Evolutionary conservation across 2,888 invertebrate species (phyloP).

Genomic region (Parochlus steinenii): DNA sequence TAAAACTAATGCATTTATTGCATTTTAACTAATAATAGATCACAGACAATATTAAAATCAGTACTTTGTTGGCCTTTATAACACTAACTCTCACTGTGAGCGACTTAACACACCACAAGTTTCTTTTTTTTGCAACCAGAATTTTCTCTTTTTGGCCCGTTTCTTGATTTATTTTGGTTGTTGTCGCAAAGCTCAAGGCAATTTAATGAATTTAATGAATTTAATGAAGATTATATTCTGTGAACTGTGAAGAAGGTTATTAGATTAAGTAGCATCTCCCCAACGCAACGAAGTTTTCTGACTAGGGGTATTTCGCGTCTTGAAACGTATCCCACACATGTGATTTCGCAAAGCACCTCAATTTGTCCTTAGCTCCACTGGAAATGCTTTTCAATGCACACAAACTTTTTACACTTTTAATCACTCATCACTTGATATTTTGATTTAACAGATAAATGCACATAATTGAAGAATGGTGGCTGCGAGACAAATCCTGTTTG

Average conservation of each 20-base stretch:
- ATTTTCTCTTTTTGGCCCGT: too few relatives aligned
- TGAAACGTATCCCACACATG: constrained; percentile 93
- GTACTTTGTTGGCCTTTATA: too few relatives aligned
- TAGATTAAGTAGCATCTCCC: constrained; percentile 58
- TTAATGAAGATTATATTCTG: constrained; percentile 1
- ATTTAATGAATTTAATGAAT: neutral
- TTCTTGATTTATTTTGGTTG: neutral
- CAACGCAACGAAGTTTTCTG: constrained; percentile 92
- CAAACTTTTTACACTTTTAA: too few relatives aligned
- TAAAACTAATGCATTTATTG: too few relatives aligned
- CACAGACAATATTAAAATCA: too few relatives aligned
- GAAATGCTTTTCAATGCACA: neutral
- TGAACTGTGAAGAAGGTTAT: constrained; percentile 12
- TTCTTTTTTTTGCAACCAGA: neutral
- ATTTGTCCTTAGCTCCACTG: neutral
- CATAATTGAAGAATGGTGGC: too few relatives aligned
- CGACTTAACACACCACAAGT: too few relatives aligned
- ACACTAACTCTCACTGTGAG: too few relatives aligned
- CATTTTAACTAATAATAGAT: too few relatives aligned
- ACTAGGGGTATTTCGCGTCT: constrained; percentile 91
- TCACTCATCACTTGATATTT: too few relatives aligned
- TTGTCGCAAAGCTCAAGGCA: neutral
- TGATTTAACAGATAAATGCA: too few relatives aligned
- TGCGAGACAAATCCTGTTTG: too few relatives aligned
- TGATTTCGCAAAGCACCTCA: constrained; percentile 28